Base-by-base conservation (phyloP, 2,113 vertebrate genomes). In the Eubucco bourcierii region DNA sequence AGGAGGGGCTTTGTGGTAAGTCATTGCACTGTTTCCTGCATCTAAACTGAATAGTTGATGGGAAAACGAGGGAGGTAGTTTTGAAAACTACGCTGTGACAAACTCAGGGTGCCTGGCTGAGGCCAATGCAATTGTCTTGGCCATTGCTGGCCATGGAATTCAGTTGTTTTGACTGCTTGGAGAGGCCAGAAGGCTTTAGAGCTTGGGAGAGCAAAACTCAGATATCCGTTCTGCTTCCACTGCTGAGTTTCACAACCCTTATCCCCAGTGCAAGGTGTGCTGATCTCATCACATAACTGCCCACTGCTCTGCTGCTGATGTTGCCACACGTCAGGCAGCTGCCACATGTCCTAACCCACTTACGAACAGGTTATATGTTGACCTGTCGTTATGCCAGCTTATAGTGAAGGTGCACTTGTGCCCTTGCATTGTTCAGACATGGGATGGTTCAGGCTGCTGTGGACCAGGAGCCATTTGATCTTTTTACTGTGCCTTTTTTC, bases 121-220 rank as follows among this genome's bases (percentile, higher is more conserved):
- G 44, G 15, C 28, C 0, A 1, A 5, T 28, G 20, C 0, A 3
- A 11, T 39, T 60, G 3, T n/a, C 56, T 78, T 56, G 65, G 25
- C 12, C 8, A 17, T 4, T 33, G 28, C 31, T 53, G 41, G 14
- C 44, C 64, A 19, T 58, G 20, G 17, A n/a, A 16, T 29, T 16
- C 37, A 33, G 58, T 29, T 39, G 33, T 18, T 81, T 77, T 52
- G 15, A 4, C 65, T 47, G 17, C 39, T 14, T 37, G 46, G 65
- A 73, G 72, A 66, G 31, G 25, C 15, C 56, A 70, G 2, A 11
- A 20, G 52, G 19, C 28, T 82, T 29, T 25, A 61, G 24, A 60
- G n/a, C 9, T 56, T 66, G 34, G 31, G 44, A 50, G 12, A 50
- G 17, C 46, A 80, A 41, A 77, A 44, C 2, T 28, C 29, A 41